phyloP scores from a whole-genome alignment of 1,140 invertebrate species.

The Euwallacea fornicatus region DNA sequence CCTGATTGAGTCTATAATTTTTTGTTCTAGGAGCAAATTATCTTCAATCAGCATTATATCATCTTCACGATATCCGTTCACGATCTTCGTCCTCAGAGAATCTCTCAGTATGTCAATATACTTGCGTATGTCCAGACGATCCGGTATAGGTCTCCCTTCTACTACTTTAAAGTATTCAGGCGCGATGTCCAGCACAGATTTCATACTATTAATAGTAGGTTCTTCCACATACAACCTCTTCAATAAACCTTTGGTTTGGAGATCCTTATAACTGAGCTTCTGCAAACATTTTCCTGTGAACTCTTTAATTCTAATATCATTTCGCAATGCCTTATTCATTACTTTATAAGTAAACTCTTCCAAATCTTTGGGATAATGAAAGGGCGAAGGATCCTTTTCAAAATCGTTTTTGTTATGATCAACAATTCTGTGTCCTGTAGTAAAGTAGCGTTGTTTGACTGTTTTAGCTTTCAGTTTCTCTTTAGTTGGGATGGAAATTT shows the following conservation, averaged over 20 bases:
- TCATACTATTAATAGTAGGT: conserved; percentile 43
- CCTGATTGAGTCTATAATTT: conserved; percentile 58
- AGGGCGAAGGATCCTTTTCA: conserved; percentile 45
- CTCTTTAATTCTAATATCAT: conserved; percentile 44
- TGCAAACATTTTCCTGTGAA: conserved; percentile 44
- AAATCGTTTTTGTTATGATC: conserved; percentile 43
- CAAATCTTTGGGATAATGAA: conserved; percentile 47
- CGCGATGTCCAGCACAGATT: conserved; percentile 62
- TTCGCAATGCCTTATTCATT: conserved; percentile 48
- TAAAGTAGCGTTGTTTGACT: conserved; percentile 48
- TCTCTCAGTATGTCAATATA: conserved; percentile 63
- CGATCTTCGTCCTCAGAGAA: conserved; percentile 58
- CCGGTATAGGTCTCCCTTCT: conserved; percentile 55
- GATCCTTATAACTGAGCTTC: conserved; percentile 42
- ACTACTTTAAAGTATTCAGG: conserved; percentile 64
- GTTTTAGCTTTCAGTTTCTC: conserved; percentile 33
- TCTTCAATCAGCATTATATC: conserved; percentile 63
- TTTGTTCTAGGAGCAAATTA: conserved; percentile 62
- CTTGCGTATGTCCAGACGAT: conserved; percentile 56
- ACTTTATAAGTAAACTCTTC: conserved; percentile 48
- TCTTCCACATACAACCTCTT: conserved; percentile 48
- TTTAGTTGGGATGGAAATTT: neutral
- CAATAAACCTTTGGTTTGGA: conserved; percentile 48
- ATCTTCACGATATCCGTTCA: conserved; percentile 61
- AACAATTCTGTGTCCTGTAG: conserved; percentile 42